A percentile compares a stretch with the other conserved stretches of the same genome.
These are phyloP conservation scores for Malthinus flaveolus DNA, from an alignment of 2,888 invertebrate genomes.

Conservation along the genomic window DNA sequence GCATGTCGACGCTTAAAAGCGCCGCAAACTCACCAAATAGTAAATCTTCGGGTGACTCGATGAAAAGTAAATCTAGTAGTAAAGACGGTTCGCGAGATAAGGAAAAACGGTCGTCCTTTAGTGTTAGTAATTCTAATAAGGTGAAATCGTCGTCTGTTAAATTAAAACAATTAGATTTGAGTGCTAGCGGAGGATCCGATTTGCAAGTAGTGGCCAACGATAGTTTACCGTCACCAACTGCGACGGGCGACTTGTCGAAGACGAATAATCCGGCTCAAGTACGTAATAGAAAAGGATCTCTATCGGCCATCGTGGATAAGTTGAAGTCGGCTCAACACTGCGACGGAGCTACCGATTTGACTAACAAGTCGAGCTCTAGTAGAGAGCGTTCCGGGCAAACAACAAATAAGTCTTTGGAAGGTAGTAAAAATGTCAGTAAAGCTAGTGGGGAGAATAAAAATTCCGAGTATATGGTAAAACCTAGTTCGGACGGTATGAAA, in stretches of 20 bases:
- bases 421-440: conserved; percentile 40
- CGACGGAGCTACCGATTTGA: conserved; percentile 61
- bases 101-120: conserved; percentile 51
- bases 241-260: conserved; percentile 61
- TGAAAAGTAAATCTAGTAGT: conserved; percentile 56
- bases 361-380: conserved; percentile 51
- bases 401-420: conserved; percentile 42
- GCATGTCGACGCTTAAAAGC: conserved; percentile 85
- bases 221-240: conserved; percentile 59
- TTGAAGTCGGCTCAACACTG: conserved; percentile 76
- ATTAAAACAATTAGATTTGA: conserved; percentile 67
- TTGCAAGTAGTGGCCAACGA: conserved; percentile 35
- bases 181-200: conserved; percentile 36
- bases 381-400: conserved; percentile 36
- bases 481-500: conserved; percentile 87
- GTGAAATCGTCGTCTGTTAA: conserved; percentile 68
- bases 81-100: conserved; percentile 57
- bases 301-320: conserved; percentile 88
- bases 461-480: conserved; percentile 88
- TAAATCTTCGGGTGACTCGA: conserved; percentile 62
- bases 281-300: conserved; percentile 69
- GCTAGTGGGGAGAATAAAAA: conserved; percentile 62
- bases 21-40: conserved; percentile 74
- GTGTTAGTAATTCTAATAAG: conserved; percentile 44
- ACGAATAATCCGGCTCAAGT: conserved; percentile 63